Conservation (phyloP, 2,888 invertebrate genomes). For the Agrochola circellaris region DNA sequence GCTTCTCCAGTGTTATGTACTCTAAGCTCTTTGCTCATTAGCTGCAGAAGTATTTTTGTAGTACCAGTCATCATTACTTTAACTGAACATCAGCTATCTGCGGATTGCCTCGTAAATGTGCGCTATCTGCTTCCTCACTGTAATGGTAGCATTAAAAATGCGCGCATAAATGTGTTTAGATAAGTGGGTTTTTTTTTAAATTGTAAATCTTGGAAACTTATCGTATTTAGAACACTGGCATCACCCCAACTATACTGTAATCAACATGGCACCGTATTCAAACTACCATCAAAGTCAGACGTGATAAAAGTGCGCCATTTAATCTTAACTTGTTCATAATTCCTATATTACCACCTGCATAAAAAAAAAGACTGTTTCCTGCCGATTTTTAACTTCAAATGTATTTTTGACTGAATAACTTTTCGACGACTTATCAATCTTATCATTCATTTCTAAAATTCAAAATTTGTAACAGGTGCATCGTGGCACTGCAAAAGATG, state of each 20-base stretch:
- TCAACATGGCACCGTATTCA: neutral
- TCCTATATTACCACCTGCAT: neutral
- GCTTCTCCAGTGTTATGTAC: too few relatives aligned
- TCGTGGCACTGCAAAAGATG: constrained; percentile 94
- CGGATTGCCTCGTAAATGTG: neutral
- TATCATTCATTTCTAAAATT: constrained; percentile 18
- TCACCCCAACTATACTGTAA: neutral
- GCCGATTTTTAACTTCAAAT: neutral
- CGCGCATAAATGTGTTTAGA: neutral
- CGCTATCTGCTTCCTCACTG: constrained; percentile 1
- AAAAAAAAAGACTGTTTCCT: neutral
- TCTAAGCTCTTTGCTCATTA: neutral
- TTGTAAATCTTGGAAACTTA: neutral
- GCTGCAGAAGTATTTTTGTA: neutral
- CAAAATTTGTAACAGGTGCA: constrained; percentile 81
- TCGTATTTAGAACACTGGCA: constrained; percentile 15
- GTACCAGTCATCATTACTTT: neutral
- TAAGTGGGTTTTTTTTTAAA: neutral
- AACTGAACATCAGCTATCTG: neutral
- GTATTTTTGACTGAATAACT: neutral
- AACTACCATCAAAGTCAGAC: neutral
- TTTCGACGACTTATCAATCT: neutral
- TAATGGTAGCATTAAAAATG: neutral
- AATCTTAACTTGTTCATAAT: neutral
- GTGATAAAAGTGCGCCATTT: neutral